Conservation (phyloP, 2,797 vertebrate species). For the Pteronotus mesoamericanus region DNA sequence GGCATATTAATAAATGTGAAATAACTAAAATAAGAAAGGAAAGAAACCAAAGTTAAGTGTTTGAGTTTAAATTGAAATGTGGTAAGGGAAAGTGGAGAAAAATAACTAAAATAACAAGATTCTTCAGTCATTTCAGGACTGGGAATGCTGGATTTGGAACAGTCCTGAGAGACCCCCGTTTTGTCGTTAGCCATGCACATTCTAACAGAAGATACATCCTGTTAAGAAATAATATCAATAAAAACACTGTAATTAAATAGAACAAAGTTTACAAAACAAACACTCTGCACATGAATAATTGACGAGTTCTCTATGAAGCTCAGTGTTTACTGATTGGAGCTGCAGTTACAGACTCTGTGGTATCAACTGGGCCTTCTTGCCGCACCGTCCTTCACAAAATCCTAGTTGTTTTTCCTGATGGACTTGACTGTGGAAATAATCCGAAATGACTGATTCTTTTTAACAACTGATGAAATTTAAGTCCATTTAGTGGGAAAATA, state of each 20-base stretch:
- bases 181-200: background rate
- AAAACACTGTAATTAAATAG: background rate
- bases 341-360: background rate
- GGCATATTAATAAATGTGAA: background rate
- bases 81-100: background rate
- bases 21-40: background rate
- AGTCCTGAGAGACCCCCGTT: background rate
- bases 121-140: background rate
- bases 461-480: background rate
- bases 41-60: background rate
- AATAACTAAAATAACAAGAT: background rate
- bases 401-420: background rate
- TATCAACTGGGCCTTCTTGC: background rate
- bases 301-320: background rate
- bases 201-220: background rate
- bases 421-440: background rate
- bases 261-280: background rate
- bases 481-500: background rate
- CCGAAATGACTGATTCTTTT: background rate
- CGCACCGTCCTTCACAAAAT: background rate
- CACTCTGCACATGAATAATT: background rate
- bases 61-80: background rate
- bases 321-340: background rate
- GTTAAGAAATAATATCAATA: background rate
- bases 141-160: background rate